Evolutionary conservation across 2,113 vertebrate genomes (phyloP).

Genomic region (Nothoprocta perdicaria): DNA sequence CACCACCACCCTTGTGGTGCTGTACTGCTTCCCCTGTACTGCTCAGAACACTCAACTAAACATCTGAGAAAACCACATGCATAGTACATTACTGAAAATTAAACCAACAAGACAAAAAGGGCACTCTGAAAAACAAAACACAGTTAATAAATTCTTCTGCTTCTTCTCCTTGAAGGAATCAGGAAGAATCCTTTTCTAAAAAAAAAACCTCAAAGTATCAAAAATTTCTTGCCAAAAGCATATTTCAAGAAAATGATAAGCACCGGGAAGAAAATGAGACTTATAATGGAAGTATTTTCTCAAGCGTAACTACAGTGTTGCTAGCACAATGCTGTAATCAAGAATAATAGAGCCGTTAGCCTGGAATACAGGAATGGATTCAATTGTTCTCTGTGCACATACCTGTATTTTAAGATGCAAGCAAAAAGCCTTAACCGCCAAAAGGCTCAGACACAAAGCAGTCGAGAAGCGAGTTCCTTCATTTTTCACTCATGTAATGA

Average conservation of each 20-base stretch:
- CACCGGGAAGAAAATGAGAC: constrained; percentile 48
- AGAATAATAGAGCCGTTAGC: constrained; percentile 52
- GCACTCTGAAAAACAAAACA: background rate
- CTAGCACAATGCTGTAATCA: constrained; percentile 55
- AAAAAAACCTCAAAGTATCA: background rate
- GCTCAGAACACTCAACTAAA: background rate
- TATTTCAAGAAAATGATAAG: constrained; percentile 52
- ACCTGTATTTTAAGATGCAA: constrained; percentile 49
- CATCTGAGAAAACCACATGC: background rate
- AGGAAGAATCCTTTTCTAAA: background rate
- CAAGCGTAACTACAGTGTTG: constrained; percentile 24
- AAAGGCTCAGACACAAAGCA: constrained; percentile 29
- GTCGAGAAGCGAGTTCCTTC: background rate
- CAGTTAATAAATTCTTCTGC: background rate
- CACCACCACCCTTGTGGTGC: too few species aligned
- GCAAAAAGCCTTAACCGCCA: constrained; percentile 19
- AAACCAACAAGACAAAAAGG: background rate
- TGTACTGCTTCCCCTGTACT: background rate
- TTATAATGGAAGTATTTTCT: constrained; percentile 56
- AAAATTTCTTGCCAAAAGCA: background rate
- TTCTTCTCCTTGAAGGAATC: background rate
- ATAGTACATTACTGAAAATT: background rate
- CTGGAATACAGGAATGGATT: background rate
- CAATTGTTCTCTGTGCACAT: background rate
- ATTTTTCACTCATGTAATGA: constrained; percentile 36